phyloP scores from a whole-genome alignment of 64 coral and sea anemone species.

The Stichodactyla mertensii region DNA sequence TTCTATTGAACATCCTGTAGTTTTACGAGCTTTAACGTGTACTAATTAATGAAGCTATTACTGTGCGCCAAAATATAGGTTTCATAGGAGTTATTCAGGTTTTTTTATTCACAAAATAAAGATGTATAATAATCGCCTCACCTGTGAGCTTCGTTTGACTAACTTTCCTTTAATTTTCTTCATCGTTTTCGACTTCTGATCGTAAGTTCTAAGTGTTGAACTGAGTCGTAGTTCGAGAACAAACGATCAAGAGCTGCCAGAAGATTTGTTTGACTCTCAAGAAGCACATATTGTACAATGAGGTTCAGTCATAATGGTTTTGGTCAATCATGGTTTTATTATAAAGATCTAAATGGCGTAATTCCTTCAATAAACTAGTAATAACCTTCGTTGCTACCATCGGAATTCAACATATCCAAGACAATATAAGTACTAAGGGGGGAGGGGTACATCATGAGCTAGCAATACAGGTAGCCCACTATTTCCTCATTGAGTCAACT shows the following conservation, averaged over 20 bases:
- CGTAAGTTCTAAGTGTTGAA: neutral
- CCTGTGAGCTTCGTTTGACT: constrained; percentile 47
- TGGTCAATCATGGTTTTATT: neutral
- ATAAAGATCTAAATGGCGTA: neutral
- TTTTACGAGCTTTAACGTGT: neutral
- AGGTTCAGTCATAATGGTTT: neutral
- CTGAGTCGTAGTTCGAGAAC: neutral
- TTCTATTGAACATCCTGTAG: neutral
- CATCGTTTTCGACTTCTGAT: neutral
- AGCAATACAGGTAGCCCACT: neutral
- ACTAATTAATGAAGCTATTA: neutral
- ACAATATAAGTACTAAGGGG: neutral
- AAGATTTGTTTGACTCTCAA: neutral
- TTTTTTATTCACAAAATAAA: no score
- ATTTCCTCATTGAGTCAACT: no score
- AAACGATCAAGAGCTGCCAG: neutral
- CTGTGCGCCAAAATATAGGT: no score
- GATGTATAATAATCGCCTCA: neutral
- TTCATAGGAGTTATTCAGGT: no score
- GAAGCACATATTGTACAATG: neutral
- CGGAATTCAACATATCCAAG: constrained; percentile 11
- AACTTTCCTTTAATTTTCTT: constrained; percentile 62
- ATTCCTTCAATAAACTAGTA: neutral
- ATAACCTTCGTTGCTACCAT: constrained; percentile 1
- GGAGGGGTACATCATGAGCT: neutral